A percentile compares a stretch with the other conserved stretches of the same genome.
Evolutionary conservation across 2,113 vertebrate species (phyloP).

Genomic region (Cisticola juncidis): DNA sequence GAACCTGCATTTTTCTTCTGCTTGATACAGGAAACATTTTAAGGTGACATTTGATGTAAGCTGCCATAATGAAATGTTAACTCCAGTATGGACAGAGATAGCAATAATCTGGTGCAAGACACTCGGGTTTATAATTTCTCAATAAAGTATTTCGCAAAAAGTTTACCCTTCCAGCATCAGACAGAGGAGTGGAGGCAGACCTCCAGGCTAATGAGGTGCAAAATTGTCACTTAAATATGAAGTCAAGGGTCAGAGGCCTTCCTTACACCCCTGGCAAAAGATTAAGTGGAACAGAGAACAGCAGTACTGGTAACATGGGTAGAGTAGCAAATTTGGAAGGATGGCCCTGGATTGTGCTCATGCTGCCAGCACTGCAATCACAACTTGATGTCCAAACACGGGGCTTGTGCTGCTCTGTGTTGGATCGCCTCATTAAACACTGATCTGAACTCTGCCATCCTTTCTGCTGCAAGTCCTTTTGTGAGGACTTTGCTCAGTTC

Average conservation of each 20-base stretch:
- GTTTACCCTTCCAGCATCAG: neutral
- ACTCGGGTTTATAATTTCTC: neutral
- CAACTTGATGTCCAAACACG: neutral
- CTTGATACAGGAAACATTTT: neutral
- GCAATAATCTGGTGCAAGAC: rapidly evolving
- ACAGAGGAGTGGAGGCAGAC: neutral
- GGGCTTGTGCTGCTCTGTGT: neutral
- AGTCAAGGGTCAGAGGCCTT: neutral
- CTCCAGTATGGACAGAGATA: neutral
- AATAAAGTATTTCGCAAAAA: neutral
- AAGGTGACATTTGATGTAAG: neutral
- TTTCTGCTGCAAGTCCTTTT: neutral
- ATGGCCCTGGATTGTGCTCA: rapidly evolving
- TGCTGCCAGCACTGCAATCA: neutral
- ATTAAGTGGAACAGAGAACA: neutral
- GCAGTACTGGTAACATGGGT: rapidly evolving
- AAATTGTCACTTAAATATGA: neutral
- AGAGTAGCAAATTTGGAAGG: neutral
- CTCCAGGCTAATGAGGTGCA: neutral
- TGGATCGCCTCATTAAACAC: neutral
- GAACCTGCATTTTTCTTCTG: neutral
- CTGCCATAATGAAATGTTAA: neutral
- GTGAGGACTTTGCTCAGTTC: neutral
- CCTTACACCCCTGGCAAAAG: neutral
- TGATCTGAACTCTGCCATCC: neutral